Percentiles rank a stretch among this genome's conserved stretches.
phyloP scores from a whole-genome alignment of 2,888 invertebrate species.

The Thumatha senex region DNA sequence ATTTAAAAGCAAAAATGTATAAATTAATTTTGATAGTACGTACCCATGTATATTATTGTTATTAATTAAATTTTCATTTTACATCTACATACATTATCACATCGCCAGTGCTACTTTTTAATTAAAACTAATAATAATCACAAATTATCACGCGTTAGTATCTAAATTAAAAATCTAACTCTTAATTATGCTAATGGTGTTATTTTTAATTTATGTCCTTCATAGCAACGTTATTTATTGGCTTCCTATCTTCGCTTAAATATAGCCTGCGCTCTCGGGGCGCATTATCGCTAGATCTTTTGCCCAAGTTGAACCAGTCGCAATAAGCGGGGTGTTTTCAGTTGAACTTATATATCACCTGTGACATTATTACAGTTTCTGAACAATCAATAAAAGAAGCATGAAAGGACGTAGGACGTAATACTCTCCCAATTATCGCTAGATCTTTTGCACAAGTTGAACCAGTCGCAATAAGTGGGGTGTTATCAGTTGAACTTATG shows the following conservation, averaged over 20 bases:
- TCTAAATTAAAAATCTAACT: slow-evolving; percentile 65
- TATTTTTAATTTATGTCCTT: slow-evolving; percentile 16
- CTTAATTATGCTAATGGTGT: slow-evolving; percentile 53
- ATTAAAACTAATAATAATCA: slow-evolving; percentile 26
- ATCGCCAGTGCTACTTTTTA: slow-evolving; percentile 2
- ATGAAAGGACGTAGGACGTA: too few species aligned
- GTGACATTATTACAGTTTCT: too few species aligned
- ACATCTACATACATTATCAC: too few species aligned
- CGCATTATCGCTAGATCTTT: neutral
- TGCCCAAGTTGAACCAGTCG: neutral
- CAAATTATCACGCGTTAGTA: slow-evolving; percentile 34
- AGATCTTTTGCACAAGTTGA: neutral
- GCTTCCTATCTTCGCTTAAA: neutral
- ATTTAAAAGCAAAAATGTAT: too few species aligned
- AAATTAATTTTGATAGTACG: too few species aligned
- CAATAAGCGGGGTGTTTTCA: neutral
- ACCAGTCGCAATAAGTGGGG: neutral
- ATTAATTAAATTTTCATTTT: too few species aligned
- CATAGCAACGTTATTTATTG: slow-evolving; percentile 6
- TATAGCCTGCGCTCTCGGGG: neutral
- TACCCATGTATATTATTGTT: too few species aligned
- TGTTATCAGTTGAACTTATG: neutral
- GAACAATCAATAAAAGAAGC: too few species aligned
- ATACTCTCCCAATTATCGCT: too few species aligned
- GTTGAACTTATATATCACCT: neutral